Evolutionary conservation across 2,113 vertebrate species (phyloP), one percentile per base, ranked within the genome.

Genomic region (Cettia cetti): DNA sequence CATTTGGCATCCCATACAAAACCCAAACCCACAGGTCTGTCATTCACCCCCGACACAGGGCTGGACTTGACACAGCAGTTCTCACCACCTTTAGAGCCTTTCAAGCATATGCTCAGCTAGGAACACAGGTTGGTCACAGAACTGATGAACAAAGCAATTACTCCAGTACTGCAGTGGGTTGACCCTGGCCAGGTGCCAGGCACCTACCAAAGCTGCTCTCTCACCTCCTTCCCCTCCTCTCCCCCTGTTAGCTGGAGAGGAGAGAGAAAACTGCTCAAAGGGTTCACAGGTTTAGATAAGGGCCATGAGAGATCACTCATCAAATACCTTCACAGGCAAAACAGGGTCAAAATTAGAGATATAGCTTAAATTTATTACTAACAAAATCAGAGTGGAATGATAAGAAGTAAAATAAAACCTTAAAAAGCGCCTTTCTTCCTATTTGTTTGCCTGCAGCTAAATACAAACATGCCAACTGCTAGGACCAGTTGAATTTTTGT

Each of bases 241-340:
- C 1, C 7, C 13, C 6, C 2, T 1, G 0, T 64, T 3, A 45
- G 49, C 40, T 47, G 39, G 33, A 54, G 40, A 45, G n/a, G 28
- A 26, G 22, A 72, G 22, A 64, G 15, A 63, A 74, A 74, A 53
- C 28, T 15, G 39, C 23, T 74, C 3, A 1, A 39, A 47, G 18
- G 9, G 40, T 23, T 19, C n/a, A 23, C 33, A 6, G 14, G 23
- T 54, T 84, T 54, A 64, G 28, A 3, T 47, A 45, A 39, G 10
- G 12, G 15, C 49, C n/a, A 54, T 9, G 17, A 72, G 33, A 63
- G 8, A 83, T 45, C 47, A 45, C n/a, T 33, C 49, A 63, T 39
- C 40, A 63, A 63, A 63, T 23, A 45, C 18, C 1, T 2, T 63
- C 27, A 33, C 1, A 3, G 9, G 33, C 27, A 54, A 45, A 72